These are phyloP conservation scores for Aplidium turbinatum DNA, from an alignment of 23 tunicate species.

Conservation along the genomic window DNA sequence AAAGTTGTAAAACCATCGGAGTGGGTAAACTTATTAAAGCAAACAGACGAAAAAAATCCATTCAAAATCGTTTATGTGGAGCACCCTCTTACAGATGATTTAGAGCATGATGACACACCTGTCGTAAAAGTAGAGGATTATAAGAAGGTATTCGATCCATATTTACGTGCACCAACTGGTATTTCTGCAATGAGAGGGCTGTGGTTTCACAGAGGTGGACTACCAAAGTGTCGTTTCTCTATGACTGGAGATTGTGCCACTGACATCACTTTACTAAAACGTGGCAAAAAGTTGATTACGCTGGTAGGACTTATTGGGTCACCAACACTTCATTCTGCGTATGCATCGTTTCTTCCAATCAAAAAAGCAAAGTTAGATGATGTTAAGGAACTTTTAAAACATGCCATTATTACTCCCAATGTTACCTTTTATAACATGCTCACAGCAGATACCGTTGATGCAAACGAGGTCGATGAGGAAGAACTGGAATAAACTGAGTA, in stretches of 20 bases:
- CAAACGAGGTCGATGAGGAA: too few relatives aligned
- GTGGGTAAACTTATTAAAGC: constrained; percentile 9
- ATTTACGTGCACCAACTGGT: constrained; percentile 12
- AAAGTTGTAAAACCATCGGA: constrained; percentile 18
- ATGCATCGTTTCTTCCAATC: too few relatives aligned
- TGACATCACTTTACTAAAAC: neutral
- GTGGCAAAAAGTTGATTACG: constrained; percentile 10
- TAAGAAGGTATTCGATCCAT: constrained; percentile 6
- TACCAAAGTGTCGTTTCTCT: neutral
- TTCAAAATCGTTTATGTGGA: constrained; percentile 7
- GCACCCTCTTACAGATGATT: constrained; percentile 23
- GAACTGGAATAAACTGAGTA: too few relatives aligned
- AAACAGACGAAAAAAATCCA: neutral
- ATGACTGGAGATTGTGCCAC: constrained; percentile 23
- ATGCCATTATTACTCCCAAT: too few relatives aligned
- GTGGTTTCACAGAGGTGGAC: neutral
- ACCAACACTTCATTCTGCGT: too few relatives aligned
- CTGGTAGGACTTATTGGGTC: too few relatives aligned
- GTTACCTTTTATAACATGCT: too few relatives aligned
- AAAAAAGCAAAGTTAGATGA: too few relatives aligned
- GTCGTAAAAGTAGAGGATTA: constrained; percentile 12
- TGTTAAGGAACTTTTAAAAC: too few relatives aligned
- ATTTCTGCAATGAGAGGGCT: constrained; percentile 25
- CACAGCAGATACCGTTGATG: too few relatives aligned
- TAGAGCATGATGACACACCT: constrained; percentile 5